These are phyloP conservation scores for Argya squamiceps DNA, from an alignment of 2,797 vertebrate genomes.

Conservation along the genomic window DNA sequence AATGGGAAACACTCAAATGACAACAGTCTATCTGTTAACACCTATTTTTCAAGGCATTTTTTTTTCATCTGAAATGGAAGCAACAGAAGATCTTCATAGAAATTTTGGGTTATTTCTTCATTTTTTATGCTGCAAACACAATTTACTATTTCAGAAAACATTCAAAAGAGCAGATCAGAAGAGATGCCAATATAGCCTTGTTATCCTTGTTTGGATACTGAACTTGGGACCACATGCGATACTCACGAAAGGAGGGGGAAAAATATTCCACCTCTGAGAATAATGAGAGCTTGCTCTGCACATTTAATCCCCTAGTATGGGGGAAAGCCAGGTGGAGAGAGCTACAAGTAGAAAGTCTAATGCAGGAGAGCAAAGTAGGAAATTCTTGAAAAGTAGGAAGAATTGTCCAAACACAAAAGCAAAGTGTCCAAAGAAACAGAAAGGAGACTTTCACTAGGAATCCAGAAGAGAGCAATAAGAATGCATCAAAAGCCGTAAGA, in stretches of 20 bases:
- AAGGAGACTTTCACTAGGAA: neutral
- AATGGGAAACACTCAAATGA: neutral
- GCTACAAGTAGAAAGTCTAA: neutral
- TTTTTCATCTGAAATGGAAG: neutral
- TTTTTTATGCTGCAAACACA: neutral
- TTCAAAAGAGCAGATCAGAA: neutral
- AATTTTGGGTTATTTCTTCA: neutral
- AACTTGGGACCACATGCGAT: neutral
- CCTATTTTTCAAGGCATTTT: neutral
- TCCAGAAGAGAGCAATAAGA: neutral
- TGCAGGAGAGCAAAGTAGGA: neutral
- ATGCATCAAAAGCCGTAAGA: neutral
- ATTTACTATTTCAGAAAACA: neutral
- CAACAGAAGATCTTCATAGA: neutral
- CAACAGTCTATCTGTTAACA: neutral
- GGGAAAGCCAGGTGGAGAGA: neutral
- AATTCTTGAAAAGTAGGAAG: neutral
- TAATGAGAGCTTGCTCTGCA: neutral
- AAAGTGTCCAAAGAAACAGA: neutral
- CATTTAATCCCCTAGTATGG: rapidly evolving
- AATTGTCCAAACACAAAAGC: neutral
- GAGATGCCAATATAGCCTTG: neutral
- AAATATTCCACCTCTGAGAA: neutral
- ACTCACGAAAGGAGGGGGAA: rapidly evolving
- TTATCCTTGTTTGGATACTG: neutral